phyloP scores from a whole-genome alignment of 1,140 invertebrate genomes.

The Colletes gigas region DNA sequence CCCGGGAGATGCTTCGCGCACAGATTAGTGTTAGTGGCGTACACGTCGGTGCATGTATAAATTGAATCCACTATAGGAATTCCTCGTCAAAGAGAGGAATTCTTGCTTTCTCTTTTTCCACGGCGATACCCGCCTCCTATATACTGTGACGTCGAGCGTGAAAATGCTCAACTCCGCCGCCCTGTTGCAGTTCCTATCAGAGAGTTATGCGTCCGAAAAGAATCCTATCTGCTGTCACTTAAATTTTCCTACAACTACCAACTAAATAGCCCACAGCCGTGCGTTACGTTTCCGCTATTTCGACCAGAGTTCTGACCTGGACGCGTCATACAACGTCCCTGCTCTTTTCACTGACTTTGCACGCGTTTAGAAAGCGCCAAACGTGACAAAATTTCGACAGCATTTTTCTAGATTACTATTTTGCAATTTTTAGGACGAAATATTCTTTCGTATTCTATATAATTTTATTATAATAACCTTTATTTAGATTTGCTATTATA shows the following conservation, averaged over 20 bases:
- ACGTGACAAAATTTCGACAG: no score
- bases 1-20: background rate
- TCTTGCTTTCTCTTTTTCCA: slow-evolving; percentile 61
- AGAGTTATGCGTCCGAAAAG: slow-evolving; percentile 47
- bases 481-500: no score
- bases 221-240: slow-evolving; percentile 5
- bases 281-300: no score
- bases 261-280: background rate
- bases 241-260: slow-evolving; percentile 1
- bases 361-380: no score
- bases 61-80: slow-evolving; percentile 58
- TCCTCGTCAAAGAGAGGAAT: slow-evolving; percentile 69
- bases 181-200: slow-evolving; percentile 32
- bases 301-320: no score
- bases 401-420: no score
- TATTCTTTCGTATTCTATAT: no score
- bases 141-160: slow-evolving; percentile 62
- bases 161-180: slow-evolving; percentile 52
- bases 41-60: slow-evolving; percentile 39
- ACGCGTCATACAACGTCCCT: no score
- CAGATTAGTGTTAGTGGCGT: slow-evolving; percentile 23
- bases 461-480: no score
- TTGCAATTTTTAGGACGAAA: no score
- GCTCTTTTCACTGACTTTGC: no score
- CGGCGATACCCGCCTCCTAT: slow-evolving; percentile 35